Evolutionary conservation across 1,140 invertebrate genomes (phyloP).

Genomic region (Drosophila pseudoobscura): DNA sequence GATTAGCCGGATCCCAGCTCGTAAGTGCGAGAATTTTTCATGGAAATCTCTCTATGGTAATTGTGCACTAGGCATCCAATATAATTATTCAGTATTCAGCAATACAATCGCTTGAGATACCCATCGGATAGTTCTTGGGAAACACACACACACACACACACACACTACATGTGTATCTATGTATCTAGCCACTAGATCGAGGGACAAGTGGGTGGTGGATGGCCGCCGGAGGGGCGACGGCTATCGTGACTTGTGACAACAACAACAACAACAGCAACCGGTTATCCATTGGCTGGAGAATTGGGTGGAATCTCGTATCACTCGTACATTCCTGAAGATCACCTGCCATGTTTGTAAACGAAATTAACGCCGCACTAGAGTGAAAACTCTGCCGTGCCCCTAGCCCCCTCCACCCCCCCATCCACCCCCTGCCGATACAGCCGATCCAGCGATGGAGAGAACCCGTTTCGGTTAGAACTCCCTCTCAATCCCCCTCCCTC

Average conservation of each 20-base stretch:
- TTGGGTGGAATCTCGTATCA: background rate
- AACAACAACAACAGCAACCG: conserved; percentile 35
- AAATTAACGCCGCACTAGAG: conserved; percentile 72
- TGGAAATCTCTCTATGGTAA: too few species aligned
- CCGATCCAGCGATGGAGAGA: conserved; percentile 10
- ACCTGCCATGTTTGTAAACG: conserved; percentile 60
- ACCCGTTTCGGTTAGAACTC: conserved; percentile 26
- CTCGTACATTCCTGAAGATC: conserved; percentile 52
- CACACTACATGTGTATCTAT: too few species aligned
- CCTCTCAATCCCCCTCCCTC: too few species aligned
- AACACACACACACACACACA: background rate
- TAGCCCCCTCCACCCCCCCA: background rate
- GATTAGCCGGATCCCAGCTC: too few species aligned
- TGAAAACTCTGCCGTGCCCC: conserved; percentile 50
- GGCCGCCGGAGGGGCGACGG: conserved; percentile 3
- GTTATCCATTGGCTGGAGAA: conserved; percentile 28
- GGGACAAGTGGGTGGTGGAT: conserved; percentile 20
- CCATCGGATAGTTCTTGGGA: conserved; percentile 15
- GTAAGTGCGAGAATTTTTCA: background rate
- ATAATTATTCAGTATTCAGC: conserved; percentile 18
- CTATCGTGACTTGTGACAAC: conserved; percentile 49
- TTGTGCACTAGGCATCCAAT: conserved; percentile 29
- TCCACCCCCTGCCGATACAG: too few species aligned
- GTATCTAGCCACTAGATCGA: background rate
- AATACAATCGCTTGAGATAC: too few species aligned